These are phyloP conservation scores for Drosophila meridionalis DNA, from an alignment of 2,888 invertebrate species.

Conservation along the genomic window DNA sequence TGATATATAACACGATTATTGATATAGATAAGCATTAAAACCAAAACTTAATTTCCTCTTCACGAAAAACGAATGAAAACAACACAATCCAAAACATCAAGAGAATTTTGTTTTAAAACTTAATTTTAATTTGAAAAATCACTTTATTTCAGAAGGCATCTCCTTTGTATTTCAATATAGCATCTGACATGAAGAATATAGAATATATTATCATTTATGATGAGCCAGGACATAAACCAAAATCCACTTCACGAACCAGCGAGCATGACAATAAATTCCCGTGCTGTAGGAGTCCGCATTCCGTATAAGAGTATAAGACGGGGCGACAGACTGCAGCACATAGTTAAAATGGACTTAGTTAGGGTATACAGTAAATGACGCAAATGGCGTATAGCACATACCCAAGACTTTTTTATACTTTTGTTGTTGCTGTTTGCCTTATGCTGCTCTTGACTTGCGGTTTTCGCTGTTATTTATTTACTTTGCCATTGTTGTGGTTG, in stretches of 20 bases:
- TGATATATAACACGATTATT: too few species aligned
- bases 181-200: background rate
- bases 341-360: background rate
- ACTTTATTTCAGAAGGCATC: background rate
- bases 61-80: background rate
- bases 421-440: constrained; percentile 44
- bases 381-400: constrained; percentile 62
- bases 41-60: background rate
- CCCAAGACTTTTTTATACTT: constrained; percentile 31
- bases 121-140: too few species aligned
- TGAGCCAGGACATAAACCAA: background rate
- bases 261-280: background rate
- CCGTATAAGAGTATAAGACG: constrained; percentile 1
- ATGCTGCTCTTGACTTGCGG: constrained; percentile 58
- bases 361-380: constrained; percentile 65
- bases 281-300: background rate
- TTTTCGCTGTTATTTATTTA: constrained; percentile 36
- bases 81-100: background rate
- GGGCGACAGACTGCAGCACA: background rate
- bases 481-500: constrained; percentile 20
- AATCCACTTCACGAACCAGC: background rate
- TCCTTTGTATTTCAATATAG: background rate
- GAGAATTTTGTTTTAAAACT: too few species aligned
- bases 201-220: background rate
- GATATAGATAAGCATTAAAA: background rate